Percentiles rank a stretch among this genome's conserved stretches.
Conservation (phyloP, 2,797 vertebrate species). For the Bryconaethiops microstoma region DNA sequence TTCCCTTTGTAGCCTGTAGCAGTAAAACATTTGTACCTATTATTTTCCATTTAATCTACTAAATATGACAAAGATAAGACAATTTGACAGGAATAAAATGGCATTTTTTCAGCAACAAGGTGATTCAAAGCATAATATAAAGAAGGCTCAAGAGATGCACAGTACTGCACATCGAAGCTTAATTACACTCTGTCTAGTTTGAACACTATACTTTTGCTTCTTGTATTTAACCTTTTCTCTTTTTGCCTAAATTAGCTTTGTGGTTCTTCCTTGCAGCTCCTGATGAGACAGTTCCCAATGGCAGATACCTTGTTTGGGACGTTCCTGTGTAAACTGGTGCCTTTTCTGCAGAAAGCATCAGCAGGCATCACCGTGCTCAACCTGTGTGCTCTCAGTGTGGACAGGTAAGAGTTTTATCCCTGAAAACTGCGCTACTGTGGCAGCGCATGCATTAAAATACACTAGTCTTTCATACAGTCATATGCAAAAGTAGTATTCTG, state of each 20-base stretch:
- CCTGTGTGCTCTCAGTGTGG: slow-evolving; percentile 95
- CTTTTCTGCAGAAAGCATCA: slow-evolving; percentile 96
- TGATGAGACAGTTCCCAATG: slow-evolving; percentile 84
- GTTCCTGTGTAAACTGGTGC: slow-evolving; percentile 91
- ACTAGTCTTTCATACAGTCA: not conserved
- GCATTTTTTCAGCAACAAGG: no score
- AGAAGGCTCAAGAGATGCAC: no score
- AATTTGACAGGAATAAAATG: no score
- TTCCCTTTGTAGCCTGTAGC: no score
- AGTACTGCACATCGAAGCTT: not conserved
- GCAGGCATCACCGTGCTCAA: slow-evolving; percentile 98
- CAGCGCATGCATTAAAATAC: not conserved
- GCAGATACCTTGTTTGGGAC: slow-evolving; percentile 77
- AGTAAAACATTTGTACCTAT: no score
- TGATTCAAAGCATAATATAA: no score
- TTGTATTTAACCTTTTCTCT: not conserved
- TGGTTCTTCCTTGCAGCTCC: slow-evolving; percentile 78
- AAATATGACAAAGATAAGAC: no score
- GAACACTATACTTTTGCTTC: not conserved
- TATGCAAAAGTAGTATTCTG: no score
- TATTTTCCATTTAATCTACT: no score
- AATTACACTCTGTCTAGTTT: not conserved
- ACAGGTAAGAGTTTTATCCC: slow-evolving; percentile 83
- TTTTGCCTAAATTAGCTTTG: not conserved
- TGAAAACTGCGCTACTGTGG: not conserved